Base-by-base conservation (phyloP, 1,140 invertebrate species). In the Zaprionus gabonicus region DNA sequence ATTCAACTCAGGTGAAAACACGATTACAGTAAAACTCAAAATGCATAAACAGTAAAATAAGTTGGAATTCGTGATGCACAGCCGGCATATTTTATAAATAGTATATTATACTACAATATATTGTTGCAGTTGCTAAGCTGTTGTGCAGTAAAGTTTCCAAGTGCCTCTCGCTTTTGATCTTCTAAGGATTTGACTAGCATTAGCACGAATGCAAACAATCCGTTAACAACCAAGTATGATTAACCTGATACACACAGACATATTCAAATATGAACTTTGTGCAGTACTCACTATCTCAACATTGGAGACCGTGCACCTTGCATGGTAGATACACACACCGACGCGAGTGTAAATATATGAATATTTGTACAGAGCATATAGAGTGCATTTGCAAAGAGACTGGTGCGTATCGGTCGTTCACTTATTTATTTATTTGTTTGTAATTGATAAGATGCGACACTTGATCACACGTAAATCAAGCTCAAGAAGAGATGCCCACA, bases 391-490 rank as follows among this genome's bases (percentile, higher is more conserved):
- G n/a, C n/a, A 17, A 12, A 12, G n/a, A 13, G n/a, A 51, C 46
- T 51, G 3, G 53, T 31, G 53, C 58, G 46, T 62, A 70, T 70
- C 67, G 58, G 67, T 70, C 67, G 58, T 70, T 70, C 67, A 62
- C 67, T 62, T 53, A 53, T 53, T 70, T 62, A 17, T 62, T 68
- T 70, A 70, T 70, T 62, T 70, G 58, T 41, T 38, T 51, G 57
- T 28, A 69, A 60, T 60, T 69, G 67, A 70, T 70, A 70, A 70
- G 57, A 38, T 28, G 44, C 4, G 57, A 53, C 58, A 70, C 17
- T 38, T 28, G 25, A 53, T 51, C 46, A 51, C 23, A 17, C 67
- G 44, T 70, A 70, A 70, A 70, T 70, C 67, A 69, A 62, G 62
- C 36, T 38, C 31, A 23, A 53, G 49, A 49, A 23, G 17, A 62